phyloP scores from a whole-genome alignment of 2,797 vertebrate species.

The Paguma larvata region DNA sequence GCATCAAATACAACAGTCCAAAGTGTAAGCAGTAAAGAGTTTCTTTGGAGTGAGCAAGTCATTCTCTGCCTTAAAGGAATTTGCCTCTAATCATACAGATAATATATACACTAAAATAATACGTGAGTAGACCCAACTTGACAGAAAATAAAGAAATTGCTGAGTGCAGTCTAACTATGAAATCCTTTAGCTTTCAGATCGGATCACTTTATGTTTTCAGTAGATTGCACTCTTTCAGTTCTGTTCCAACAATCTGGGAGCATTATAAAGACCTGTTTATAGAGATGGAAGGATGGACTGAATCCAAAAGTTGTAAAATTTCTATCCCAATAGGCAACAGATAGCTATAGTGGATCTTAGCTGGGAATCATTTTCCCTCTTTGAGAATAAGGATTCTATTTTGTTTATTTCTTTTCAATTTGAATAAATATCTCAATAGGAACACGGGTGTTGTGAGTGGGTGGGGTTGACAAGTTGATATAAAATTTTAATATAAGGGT shows the following conservation, averaged over 20 bases:
- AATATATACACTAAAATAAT: slow-evolving; percentile 1
- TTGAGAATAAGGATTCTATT: slow-evolving; percentile 40
- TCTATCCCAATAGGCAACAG: not conserved
- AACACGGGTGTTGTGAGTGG: not conserved
- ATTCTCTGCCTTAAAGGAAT: slow-evolving; percentile 32
- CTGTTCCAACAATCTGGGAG: not conserved
- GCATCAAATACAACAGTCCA: not conserved
- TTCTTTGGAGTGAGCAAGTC: not conserved
- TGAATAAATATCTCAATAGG: slow-evolving; percentile 20
- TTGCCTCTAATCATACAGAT: not conserved
- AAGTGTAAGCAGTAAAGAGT: not conserved
- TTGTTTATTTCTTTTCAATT: slow-evolving; percentile 5
- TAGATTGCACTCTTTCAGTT: slow-evolving; percentile 32
- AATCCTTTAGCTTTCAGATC: slow-evolving; percentile 8
- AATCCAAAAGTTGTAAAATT: slow-evolving; percentile 30
- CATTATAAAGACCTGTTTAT: slow-evolving; percentile 46
- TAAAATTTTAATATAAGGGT: not conserved
- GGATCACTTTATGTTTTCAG: not conserved
- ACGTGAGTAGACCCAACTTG: not conserved
- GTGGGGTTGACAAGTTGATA: not conserved
- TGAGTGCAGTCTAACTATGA: not conserved
- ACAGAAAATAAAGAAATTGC: not conserved
- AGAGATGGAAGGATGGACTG: slow-evolving; percentile 3
- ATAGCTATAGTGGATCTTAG: not conserved
- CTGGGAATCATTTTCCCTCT: not conserved